Conservation (phyloP, 1,140 invertebrate species). For the Phthorimaea operculella region DNA sequence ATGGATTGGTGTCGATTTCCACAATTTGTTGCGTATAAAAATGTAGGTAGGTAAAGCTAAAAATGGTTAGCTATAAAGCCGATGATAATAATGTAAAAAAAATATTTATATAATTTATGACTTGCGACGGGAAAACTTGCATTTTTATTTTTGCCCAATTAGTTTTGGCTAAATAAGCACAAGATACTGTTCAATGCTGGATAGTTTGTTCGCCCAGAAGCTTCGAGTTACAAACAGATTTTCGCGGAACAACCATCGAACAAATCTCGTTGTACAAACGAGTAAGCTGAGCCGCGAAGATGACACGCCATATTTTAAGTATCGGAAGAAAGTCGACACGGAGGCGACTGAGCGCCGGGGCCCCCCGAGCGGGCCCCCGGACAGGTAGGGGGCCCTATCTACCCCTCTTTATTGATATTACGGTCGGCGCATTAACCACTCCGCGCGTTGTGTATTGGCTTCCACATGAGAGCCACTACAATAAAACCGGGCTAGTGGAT, state of each 20-base stretch:
- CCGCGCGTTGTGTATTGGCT: constrained; percentile 51
- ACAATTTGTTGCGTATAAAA: background rate
- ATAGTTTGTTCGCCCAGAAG: background rate
- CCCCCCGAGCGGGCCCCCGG: constrained; percentile 33
- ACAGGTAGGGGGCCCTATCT: constrained; percentile 29
- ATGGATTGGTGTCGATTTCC: background rate
- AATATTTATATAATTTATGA: no score
- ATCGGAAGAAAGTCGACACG: constrained; percentile 47
- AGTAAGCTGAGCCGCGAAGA: constrained; percentile 51
- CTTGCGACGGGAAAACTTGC: no score
- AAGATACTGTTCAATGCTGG: no score
- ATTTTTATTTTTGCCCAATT: no score
- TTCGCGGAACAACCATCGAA: constrained; percentile 30
- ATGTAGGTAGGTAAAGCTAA: no score
- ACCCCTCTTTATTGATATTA: constrained; percentile 60
- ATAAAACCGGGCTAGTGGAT: constrained; percentile 47
- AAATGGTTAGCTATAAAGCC: no score
- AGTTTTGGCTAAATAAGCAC: no score
- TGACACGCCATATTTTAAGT: constrained; percentile 63
- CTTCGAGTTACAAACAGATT: constrained; percentile 26
- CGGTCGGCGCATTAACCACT: constrained; percentile 59
- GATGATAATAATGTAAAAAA: no score
- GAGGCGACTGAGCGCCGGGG: constrained; percentile 25
- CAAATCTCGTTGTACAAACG: constrained; percentile 48
- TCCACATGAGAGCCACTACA: constrained; percentile 39